Evolutionary conservation across 2,888 invertebrate genomes (phyloP).

Genomic region (Spisula subtruncata): DNA sequence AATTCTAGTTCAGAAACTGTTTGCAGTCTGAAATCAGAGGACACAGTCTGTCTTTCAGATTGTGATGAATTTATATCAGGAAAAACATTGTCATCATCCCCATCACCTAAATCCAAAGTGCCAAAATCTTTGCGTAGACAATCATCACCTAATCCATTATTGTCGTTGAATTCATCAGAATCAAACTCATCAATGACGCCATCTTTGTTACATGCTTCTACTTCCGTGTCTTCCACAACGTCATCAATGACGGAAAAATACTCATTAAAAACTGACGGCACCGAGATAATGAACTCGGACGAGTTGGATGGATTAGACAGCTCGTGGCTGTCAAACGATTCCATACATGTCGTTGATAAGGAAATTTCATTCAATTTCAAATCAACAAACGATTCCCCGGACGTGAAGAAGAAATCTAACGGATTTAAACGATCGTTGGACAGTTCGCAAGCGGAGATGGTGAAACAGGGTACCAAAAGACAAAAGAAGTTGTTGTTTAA

Average conservation of each 20-base stretch:
- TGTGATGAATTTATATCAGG: slow-evolving; percentile 1
- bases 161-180: slow-evolving; percentile 16
- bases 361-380: slow-evolving; percentile 76
- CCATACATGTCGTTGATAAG: slow-evolving; percentile 63
- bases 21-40: slow-evolving; percentile 56
- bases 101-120: slow-evolving; percentile 20
- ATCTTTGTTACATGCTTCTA: slow-evolving; percentile 1
- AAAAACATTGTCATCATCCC: slow-evolving; percentile 28
- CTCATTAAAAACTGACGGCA: slow-evolving; percentile 44
- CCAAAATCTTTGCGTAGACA: slow-evolving; percentile 16
- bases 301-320: background rate
- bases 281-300: slow-evolving; percentile 15
- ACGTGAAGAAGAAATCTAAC: background rate
- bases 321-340: slow-evolving; percentile 35
- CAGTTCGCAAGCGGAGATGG: background rate
- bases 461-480: slow-evolving; percentile 18
- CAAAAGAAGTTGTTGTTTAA: slow-evolving; percentile 45
- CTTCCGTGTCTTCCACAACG: slow-evolving; percentile 16
- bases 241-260: slow-evolving; percentile 28
- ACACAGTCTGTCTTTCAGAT: slow-evolving; percentile 37
- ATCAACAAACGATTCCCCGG: slow-evolving; percentile 18
- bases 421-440: slow-evolving; percentile 49
- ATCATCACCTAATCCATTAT: background rate
- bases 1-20: slow-evolving; percentile 43
- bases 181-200: background rate